phyloP scores from a whole-genome alignment of 2,113 vertebrate species.

The Hippocampus barbouri region DNA sequence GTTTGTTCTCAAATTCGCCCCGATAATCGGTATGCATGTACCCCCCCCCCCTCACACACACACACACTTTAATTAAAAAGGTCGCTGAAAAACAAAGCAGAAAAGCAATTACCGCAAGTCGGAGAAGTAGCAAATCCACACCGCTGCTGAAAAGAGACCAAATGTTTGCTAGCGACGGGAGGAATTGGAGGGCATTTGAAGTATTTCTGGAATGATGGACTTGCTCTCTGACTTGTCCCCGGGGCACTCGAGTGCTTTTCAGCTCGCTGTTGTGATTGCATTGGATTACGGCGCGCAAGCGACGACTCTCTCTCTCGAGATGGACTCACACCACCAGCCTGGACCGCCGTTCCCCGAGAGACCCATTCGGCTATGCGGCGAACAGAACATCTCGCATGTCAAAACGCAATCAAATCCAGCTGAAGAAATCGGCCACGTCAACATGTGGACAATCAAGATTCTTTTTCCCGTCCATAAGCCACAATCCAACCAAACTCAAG shows the following conservation, averaged over 20 bases:
- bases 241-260: slow-evolving; percentile 14
- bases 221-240: background rate
- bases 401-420: background rate
- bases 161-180: background rate
- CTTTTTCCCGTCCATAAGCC: too few relatives aligned
- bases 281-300: background rate
- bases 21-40: too few relatives aligned
- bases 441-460: too few relatives aligned
- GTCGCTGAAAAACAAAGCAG: background rate
- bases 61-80: background rate
- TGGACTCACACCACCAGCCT: background rate
- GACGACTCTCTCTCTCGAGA: background rate
- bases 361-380: background rate
- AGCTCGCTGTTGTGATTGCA: slow-evolving; percentile 6
- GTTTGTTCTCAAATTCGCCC: too few relatives aligned
- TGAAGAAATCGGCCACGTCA: background rate
- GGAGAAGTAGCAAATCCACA: background rate
- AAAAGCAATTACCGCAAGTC: background rate
- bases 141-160: background rate
- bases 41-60: too few relatives aligned
- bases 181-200: background rate
- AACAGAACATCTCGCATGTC: background rate
- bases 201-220: slow-evolving; percentile 23
- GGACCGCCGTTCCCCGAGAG: background rate
- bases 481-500: too few relatives aligned